These are phyloP conservation scores for Prunella fulvescens DNA, from an alignment of 2,113 vertebrate species.

Conservation along the genomic window DNA sequence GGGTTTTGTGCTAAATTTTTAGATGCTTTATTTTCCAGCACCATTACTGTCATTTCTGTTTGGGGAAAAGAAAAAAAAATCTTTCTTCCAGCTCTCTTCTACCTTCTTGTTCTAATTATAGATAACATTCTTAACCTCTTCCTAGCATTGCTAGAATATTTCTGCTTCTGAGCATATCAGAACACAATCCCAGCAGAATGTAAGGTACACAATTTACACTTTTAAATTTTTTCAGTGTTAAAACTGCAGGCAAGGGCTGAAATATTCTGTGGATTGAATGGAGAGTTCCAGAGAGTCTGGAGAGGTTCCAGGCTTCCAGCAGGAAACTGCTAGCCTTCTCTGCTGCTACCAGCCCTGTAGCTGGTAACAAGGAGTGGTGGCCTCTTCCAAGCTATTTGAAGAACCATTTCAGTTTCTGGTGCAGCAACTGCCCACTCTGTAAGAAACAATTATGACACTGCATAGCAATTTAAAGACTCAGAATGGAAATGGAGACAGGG, in stretches of 20 bases:
- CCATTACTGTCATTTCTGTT: constrained; percentile 25
- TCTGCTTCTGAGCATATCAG: neutral
- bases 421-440: neutral
- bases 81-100: constrained; percentile 13
- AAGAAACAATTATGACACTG: neutral
- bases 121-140: neutral
- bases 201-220: neutral
- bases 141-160: neutral
- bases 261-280: neutral
- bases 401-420: neutral
- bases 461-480: neutral
- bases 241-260: neutral
- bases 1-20: neutral
- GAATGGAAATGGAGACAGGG: neutral
- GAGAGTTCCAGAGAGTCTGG: neutral
- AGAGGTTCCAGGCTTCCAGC: neutral
- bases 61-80: constrained; percentile 20
- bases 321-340: neutral
- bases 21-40: neutral
- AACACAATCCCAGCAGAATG: neutral
- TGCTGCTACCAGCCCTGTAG: accelerated
- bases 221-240: neutral
- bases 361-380: neutral
- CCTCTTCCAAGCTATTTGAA: neutral
- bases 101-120: neutral